A percentile compares a stretch with the other conserved stretches of the same genome.
These are phyloP conservation scores for Lepeophtheirus nordmannii DNA, from an alignment of 2,888 invertebrate species.

Conservation along the genomic window DNA sequence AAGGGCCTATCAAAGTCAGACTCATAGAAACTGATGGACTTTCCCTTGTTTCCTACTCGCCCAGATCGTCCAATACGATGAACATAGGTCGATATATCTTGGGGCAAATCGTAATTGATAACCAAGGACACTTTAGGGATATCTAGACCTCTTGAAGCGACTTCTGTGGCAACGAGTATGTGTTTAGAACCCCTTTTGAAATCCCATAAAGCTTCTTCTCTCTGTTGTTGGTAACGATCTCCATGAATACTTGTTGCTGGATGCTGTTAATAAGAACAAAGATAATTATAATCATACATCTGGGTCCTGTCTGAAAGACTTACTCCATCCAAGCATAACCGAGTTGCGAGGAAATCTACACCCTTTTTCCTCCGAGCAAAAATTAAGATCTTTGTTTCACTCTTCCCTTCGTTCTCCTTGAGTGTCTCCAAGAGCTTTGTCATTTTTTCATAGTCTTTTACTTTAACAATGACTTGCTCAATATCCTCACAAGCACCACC, in stretches of 20 bases:
- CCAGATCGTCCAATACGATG: slow-evolving; percentile 41
- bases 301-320: not conserved
- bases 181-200: slow-evolving; percentile 60
- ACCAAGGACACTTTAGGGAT: slow-evolving; percentile 57
- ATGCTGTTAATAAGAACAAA: not conserved
- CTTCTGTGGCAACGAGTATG: slow-evolving; percentile 83
- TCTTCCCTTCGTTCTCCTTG: slow-evolving; percentile 40
- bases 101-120: slow-evolving; percentile 39
- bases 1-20: slow-evolving; percentile 43
- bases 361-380: slow-evolving; percentile 80
- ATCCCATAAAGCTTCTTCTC: slow-evolving; percentile 57
- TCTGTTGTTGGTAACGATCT: slow-evolving; percentile 51
- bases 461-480: slow-evolving; percentile 50
- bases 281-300: not conserved
- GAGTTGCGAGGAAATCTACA: slow-evolving; percentile 74
- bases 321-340: slow-evolving; percentile 58
- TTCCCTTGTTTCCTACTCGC: slow-evolving; percentile 37
- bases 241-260: slow-evolving; percentile 55
- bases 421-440: slow-evolving; percentile 54
- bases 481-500: slow-evolving; percentile 87
- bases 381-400: slow-evolving; percentile 41
- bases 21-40: slow-evolving; percentile 46
- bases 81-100: slow-evolving; percentile 38
- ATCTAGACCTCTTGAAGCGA: slow-evolving; percentile 80
- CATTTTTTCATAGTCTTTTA: slow-evolving; percentile 53